These are phyloP conservation scores for Cyclophora albipunctata DNA, from an alignment of 2,888 invertebrate genomes.

Conservation along the genomic window DNA sequence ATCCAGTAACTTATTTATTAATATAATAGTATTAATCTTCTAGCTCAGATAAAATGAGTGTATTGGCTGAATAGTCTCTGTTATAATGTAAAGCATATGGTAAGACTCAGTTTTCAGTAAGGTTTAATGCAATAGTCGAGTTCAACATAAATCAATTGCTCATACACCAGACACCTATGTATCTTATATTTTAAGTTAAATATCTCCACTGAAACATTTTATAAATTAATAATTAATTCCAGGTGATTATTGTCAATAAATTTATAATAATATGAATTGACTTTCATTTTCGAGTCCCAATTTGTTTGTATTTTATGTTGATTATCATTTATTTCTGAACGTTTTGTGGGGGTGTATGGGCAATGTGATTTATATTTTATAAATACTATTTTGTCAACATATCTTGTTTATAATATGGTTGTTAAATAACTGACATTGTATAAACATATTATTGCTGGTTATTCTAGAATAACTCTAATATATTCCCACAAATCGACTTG, in stretches of 20 bases:
- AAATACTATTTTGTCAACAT: constrained; percentile 6
- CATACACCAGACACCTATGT: constrained; percentile 70
- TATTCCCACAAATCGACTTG: constrained; percentile 67
- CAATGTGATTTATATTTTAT: constrained; percentile 40
- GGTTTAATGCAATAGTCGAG: too few species aligned
- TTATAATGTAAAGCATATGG: too few species aligned
- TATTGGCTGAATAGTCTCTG: too few species aligned
- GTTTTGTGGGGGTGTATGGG: constrained; percentile 76
- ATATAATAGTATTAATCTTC: constrained; percentile 17
- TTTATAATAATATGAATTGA: constrained; percentile 51
- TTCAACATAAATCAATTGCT: constrained; percentile 41
- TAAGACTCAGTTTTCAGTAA: too few species aligned
- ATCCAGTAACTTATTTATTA: constrained; percentile 17
- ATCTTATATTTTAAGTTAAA: constrained; percentile 39
- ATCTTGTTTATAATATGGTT: constrained; percentile 4
- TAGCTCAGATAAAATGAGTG: too few species aligned
- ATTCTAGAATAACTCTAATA: constrained; percentile 45
- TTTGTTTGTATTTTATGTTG: constrained; percentile 55
- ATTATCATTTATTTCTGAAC: constrained; percentile 46
- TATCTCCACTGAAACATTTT: constrained; percentile 9
- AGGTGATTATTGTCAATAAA: constrained; percentile 44
- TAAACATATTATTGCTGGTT: constrained; percentile 23
- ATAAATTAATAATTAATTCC: constrained; percentile 12
- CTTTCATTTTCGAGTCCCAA: constrained; percentile 69
- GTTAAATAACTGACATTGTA: constrained; percentile 12